phyloP scores from a whole-genome alignment of 1,140 invertebrate genomes.

The Thaumatotibia leucotreta region DNA sequence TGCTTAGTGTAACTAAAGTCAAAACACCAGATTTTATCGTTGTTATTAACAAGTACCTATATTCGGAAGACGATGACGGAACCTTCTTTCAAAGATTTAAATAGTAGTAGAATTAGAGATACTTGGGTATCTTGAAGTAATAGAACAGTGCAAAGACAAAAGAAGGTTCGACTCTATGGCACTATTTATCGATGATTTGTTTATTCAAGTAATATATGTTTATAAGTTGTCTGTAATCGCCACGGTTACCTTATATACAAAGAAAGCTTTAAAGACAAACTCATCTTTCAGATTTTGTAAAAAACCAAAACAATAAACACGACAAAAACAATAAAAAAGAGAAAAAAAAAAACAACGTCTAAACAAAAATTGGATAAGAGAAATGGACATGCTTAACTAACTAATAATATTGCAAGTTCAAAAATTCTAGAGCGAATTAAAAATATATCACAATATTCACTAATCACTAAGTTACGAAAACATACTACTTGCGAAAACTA shows the following conservation, averaged over 20 bases:
- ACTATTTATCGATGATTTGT: conserved; percentile 3
- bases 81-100: not conserved
- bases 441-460: conserved; percentile 29
- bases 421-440: conserved; percentile 21
- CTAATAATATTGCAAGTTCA: conserved; percentile 19
- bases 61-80: not conserved
- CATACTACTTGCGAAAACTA: conserved; percentile 17
- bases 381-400: not conserved
- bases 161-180: not conserved
- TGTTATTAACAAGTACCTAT: not conserved
- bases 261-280: not conserved
- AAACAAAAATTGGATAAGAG: not conserved
- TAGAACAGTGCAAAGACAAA: not conserved
- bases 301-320: not conserved
- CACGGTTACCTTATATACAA: not conserved
- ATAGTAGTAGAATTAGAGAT: not conserved
- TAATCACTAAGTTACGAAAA: conserved; percentile 22
- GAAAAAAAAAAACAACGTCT: not conserved
- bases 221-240: not conserved
- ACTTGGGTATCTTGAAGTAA: not conserved
- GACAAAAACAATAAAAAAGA: not conserved
- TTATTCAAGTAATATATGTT: not conserved
- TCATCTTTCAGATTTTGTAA: not conserved
- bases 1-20: not conserved
- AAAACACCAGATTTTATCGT: not conserved